Conservation (phyloP, 2,888 invertebrate genomes). For the Apoderus coryli region DNA sequence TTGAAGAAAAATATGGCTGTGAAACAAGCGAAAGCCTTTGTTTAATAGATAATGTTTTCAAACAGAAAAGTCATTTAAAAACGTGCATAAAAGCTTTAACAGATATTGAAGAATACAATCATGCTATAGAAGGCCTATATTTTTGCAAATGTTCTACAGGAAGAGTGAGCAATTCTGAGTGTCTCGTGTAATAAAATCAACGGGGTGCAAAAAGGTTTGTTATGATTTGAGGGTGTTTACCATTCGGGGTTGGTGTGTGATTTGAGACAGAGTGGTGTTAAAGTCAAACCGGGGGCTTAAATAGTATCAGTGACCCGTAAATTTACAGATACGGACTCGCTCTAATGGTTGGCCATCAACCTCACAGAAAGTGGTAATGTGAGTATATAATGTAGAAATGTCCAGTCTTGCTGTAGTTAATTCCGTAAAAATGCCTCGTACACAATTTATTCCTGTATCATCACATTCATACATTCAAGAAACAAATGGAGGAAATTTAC, state of each 20-base stretch:
- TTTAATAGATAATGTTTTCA: slow-evolving; percentile 29
- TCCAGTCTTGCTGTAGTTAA: slow-evolving; percentile 32
- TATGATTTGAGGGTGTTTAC: slow-evolving; percentile 6
- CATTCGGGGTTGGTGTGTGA: slow-evolving; percentile 1
- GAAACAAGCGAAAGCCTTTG: slow-evolving; percentile 34
- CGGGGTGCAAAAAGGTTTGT: too few relatives aligned
- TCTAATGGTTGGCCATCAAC: slow-evolving; percentile 31
- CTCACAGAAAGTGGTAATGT: slow-evolving; percentile 22
- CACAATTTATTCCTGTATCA: slow-evolving; percentile 33
- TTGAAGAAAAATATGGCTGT: slow-evolving; percentile 31
- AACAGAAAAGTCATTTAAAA: slow-evolving; percentile 10
- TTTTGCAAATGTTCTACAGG: too few relatives aligned
- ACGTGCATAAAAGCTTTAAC: too few relatives aligned
- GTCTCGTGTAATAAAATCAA: too few relatives aligned
- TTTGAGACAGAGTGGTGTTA: too few relatives aligned
- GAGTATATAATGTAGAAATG: slow-evolving; percentile 32
- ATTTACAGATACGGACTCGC: too few relatives aligned
- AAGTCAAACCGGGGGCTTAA: too few relatives aligned
- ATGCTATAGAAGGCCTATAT: too few relatives aligned
- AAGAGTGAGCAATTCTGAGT: too few relatives aligned
- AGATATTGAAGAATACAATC: too few relatives aligned
- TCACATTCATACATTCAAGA: slow-evolving; percentile 33
- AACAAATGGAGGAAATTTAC: slow-evolving; percentile 33
- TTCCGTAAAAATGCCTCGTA: slow-evolving; percentile 32
- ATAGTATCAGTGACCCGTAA: too few relatives aligned